Conservation (phyloP, 2,113 vertebrate species). For the Gulo gulo region DNA sequence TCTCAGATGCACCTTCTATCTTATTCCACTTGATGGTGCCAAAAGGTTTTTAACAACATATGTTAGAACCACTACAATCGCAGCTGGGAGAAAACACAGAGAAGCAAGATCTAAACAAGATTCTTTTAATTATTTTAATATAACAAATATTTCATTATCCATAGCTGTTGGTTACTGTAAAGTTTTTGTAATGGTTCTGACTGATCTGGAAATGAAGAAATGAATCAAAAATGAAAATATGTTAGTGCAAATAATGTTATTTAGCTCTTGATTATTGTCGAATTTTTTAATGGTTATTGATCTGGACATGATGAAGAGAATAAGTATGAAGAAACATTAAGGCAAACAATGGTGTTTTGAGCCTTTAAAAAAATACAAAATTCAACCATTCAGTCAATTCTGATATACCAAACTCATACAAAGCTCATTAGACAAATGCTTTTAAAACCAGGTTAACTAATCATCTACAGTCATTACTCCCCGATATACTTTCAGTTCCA, state of each 20-base stretch:
- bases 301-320: background rate
- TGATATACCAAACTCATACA: background rate
- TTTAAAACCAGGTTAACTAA: background rate
- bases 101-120: background rate
- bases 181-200: conserved; percentile 18
- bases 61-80: background rate
- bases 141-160: background rate
- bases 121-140: conserved; percentile 26
- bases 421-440: background rate
- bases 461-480: background rate
- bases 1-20: background rate
- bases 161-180: background rate
- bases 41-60: conserved; percentile 34
- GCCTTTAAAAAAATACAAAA: background rate
- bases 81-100: background rate
- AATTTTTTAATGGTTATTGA: background rate
- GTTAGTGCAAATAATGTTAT: background rate
- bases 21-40: conserved; percentile 66
- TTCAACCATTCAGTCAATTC: background rate
- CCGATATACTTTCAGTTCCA: background rate
- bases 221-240: conserved; percentile 5
- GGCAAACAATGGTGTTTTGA: background rate
- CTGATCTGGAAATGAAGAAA: background rate
- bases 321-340: background rate
- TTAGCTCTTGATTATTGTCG: background rate